phyloP scores from a whole-genome alignment of 2,888 invertebrate species.

The Electrophaes corylata region DNA sequence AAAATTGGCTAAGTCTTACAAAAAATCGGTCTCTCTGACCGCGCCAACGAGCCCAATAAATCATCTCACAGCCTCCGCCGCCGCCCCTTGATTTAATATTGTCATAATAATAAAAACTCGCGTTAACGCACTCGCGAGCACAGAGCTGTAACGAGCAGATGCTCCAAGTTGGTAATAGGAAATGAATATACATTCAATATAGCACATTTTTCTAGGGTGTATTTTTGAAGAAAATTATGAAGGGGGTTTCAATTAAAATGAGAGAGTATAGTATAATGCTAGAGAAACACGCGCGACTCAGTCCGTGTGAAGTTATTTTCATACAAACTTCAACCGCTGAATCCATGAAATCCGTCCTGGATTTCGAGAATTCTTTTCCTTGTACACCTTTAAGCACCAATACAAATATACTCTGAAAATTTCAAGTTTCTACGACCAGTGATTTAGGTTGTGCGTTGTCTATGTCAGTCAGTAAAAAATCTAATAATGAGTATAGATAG shows the following conservation, averaged over 20 bases:
- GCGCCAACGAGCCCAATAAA: constrained; percentile 67
- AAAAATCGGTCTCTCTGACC: constrained; percentile 33
- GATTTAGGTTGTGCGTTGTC: too few relatives aligned
- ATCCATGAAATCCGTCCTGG: too few relatives aligned
- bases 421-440: too few relatives aligned
- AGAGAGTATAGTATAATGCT: too few relatives aligned
- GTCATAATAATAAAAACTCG: constrained; percentile 75
- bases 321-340: too few relatives aligned
- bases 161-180: constrained; percentile 26
- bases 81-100: constrained; percentile 78
- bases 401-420: too few relatives aligned
- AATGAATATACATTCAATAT: constrained; percentile 12
- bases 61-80: constrained; percentile 59
- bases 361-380: too few relatives aligned
- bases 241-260: constrained; percentile 1
- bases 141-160: constrained; percentile 37
- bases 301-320: too few relatives aligned
- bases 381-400: too few relatives aligned
- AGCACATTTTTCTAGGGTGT: constrained; percentile 12
- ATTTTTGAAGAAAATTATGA: not conserved
- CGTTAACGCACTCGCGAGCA: constrained; percentile 58
- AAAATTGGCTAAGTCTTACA: constrained; percentile 34
- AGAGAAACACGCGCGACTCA: too few relatives aligned
- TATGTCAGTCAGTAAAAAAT: too few relatives aligned
- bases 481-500: too few relatives aligned